Conservation (phyloP, 2,797 vertebrate genomes). For the Sebastes aleutianus region DNA sequence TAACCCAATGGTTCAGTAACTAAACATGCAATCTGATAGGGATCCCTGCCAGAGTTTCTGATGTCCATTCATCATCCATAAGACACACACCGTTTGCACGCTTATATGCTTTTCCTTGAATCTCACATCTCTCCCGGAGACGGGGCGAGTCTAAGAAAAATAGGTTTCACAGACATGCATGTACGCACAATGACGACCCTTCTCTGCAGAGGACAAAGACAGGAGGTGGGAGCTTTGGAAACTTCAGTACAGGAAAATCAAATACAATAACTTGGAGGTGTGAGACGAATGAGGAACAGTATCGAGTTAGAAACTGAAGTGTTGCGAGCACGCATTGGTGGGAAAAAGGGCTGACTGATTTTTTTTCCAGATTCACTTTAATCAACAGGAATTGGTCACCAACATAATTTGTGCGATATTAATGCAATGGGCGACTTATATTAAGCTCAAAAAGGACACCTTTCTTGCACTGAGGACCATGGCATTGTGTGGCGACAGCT, state of each 20-base stretch:
- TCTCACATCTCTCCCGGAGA: constrained; percentile 10
- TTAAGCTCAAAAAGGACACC: not conserved
- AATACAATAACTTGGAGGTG: constrained; percentile 20
- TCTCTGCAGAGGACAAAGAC: constrained; percentile 15
- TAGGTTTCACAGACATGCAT: not conserved
- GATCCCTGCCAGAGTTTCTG: constrained; percentile 16
- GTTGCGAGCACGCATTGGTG: not conserved
- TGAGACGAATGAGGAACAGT: not conserved
- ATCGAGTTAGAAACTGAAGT: not conserved
- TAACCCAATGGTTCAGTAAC: constrained; percentile 18
- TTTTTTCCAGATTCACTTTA: not conserved
- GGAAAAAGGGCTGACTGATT: not conserved
- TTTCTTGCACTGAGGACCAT: not conserved
- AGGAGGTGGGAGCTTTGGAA: constrained; percentile 14
- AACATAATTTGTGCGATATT: not conserved
- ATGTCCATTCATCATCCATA: constrained; percentile 56
- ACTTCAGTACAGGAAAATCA: constrained; percentile 12
- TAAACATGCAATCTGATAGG: constrained; percentile 41
- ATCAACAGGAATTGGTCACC: not conserved
- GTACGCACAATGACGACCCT: not conserved
- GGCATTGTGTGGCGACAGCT: not conserved
- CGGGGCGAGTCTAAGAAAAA: constrained; percentile 9
- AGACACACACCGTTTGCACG: constrained; percentile 17
- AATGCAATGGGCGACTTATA: not conserved
- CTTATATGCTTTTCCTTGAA: not conserved